phyloP scores from a whole-genome alignment of 2,888 invertebrate genomes.

The Limnephilus marmoratus region DNA sequence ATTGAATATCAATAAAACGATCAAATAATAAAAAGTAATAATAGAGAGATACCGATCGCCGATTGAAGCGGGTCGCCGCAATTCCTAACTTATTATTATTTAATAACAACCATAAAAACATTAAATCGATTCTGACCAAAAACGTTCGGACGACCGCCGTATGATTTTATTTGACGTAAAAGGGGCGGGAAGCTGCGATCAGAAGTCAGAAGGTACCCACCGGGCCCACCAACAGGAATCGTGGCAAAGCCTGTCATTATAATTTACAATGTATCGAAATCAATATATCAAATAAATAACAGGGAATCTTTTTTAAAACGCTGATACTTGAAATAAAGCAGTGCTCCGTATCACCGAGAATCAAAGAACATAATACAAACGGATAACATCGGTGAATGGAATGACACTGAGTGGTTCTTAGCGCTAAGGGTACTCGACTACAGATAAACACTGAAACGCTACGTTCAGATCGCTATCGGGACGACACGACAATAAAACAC shows the following conservation, averaged over 20 bases:
- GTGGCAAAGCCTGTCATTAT: constrained; percentile 17
- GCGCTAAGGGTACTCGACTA: constrained; percentile 46
- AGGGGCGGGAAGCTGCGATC: not conserved
- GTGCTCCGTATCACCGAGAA: constrained; percentile 5
- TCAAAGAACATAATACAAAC: constrained; percentile 14
- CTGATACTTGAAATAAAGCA: not conserved
- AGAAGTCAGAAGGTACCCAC: not conserved
- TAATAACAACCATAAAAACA: constrained; percentile 15
- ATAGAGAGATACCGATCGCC: not conserved
- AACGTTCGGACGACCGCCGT: constrained; percentile 28
- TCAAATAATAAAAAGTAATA: constrained; percentile 1
- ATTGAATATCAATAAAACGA: not conserved
- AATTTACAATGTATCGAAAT: not conserved
- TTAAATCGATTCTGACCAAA: constrained; percentile 22
- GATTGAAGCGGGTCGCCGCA: constrained; percentile 9
- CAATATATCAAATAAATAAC: constrained; percentile 3
- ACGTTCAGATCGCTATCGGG: constrained; percentile 28
- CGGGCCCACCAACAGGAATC: not conserved
- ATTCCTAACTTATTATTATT: constrained; percentile 13
- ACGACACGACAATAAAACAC: constrained; percentile 8
- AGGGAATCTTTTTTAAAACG: not conserved
- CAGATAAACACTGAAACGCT: constrained; percentile 31
- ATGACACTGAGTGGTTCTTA: constrained; percentile 45
- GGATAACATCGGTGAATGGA: constrained; percentile 33
- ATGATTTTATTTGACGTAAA: constrained; percentile 28